phyloP scores from a whole-genome alignment of 1,140 invertebrate genomes.

The Bombus confusus region DNA sequence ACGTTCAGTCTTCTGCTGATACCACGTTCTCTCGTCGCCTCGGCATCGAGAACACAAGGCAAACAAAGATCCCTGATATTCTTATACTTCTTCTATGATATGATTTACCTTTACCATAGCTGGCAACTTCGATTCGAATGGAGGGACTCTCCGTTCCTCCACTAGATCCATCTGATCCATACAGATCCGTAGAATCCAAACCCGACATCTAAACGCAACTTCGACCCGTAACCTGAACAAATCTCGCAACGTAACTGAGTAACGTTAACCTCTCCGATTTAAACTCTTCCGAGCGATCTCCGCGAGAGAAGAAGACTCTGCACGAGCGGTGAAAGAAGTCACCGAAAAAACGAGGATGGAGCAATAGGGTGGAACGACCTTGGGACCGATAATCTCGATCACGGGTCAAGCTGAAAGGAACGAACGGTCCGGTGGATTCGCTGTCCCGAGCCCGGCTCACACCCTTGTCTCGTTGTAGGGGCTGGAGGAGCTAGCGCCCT shows the following conservation, averaged over 20 bases:
- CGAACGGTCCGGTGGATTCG: not conserved
- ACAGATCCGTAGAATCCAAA: too few relatives aligned
- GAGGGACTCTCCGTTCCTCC: too few relatives aligned
- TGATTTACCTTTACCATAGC: not conserved
- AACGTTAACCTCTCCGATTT: not conserved
- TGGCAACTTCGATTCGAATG: not conserved
- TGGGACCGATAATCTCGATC: not conserved
- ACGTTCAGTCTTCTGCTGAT: constrained; percentile 31
- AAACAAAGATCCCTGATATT: constrained; percentile 11
- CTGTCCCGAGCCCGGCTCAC: constrained; percentile 65
- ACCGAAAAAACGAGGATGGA: not conserved
- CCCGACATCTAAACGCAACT: too few relatives aligned
- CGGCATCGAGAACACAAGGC: constrained; percentile 5
- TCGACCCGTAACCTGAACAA: not conserved
- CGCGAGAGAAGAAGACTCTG: not conserved
- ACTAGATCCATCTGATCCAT: too few relatives aligned
- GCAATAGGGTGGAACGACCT: not conserved
- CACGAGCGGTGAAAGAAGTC: not conserved
- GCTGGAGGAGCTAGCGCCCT: constrained; percentile 69
- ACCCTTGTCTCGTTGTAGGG: constrained; percentile 81
- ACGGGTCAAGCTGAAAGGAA: not conserved
- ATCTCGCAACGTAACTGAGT: not conserved
- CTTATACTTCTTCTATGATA: not conserved
- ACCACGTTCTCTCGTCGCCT: not conserved
- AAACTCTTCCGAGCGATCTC: not conserved